Evolutionary conservation across 2,888 invertebrate genomes (phyloP), one percentile per base, ranked within the genome.

Genomic region (Troides oblongomaculatus): DNA sequence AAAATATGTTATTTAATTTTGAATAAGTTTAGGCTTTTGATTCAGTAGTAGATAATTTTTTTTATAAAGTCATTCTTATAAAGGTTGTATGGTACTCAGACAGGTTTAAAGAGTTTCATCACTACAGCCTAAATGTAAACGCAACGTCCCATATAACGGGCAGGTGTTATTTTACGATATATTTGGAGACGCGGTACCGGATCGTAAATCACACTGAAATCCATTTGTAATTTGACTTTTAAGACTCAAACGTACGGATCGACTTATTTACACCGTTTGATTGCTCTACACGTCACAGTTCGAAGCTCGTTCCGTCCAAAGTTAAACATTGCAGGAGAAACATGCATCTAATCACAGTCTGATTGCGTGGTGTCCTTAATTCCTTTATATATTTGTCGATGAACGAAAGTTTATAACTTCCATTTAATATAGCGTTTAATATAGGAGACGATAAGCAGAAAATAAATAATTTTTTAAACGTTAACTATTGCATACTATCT

Each of bases 91-190:
- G n/a, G 50, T 53, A 36, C 61, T 66, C 53, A 66, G 60, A 50
- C 36, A 61, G 7, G 57, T 21, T n/a, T 21, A 57, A 66, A 50
- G 14, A 50, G 50, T 53, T 66, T 30, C 60, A 66, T 61, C 60
- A 53, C 10, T 17, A 25, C 60, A 61, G 39, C 7, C 39, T 7
- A 10, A 50, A 59, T 66, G 60, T 50, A 61, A 50, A 66, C 60
- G 66, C n/a, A 23, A 43, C 18, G 57, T 62, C 30, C 46, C 58
- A 62, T 62, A 58, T 57, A 46, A 62, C 30, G 39, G 68, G 62
- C 68, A 64, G 59, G 59, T 68, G 64, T 59, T 63, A 68, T 59
- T 68, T 68, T 59, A 68, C 64, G 59, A 53, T 59, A 53, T 68
- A 68, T 64, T 68, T 68, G 59, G 59, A 68, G 59, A 18, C 50